phyloP scores from a whole-genome alignment of 2,888 invertebrate species.

The Tholera decimalis region DNA sequence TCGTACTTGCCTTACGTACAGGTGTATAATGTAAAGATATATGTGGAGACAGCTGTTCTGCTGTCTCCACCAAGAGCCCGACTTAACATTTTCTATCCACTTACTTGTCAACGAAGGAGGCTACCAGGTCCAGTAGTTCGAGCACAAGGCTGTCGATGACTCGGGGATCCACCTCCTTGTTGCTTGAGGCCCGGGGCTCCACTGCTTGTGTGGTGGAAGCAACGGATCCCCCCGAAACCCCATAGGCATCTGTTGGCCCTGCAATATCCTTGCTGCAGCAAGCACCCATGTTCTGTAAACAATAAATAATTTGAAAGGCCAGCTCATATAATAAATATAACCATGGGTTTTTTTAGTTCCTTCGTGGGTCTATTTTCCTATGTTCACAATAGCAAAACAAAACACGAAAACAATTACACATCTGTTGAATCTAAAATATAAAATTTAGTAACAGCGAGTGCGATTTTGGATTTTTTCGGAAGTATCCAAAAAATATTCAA shows the following conservation, averaged over 20 bases:
- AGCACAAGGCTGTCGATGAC: conserved; percentile 94
- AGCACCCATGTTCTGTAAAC: conserved; percentile 92
- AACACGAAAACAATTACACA: background rate
- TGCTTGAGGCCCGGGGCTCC: conserved; percentile 64
- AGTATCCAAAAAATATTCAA: conserved; percentile 1
- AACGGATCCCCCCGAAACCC: conserved; percentile 70
- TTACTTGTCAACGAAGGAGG: conserved; percentile 96
- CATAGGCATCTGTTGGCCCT: conserved; percentile 88
- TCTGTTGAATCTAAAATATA: background rate
- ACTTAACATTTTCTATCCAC: conserved; percentile 53
- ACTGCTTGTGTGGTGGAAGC: conserved; percentile 58
- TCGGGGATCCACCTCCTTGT: conserved; percentile 79
- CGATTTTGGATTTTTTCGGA: too few species aligned
- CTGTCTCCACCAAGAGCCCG: background rate
- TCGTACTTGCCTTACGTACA: background rate
- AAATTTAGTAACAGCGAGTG: too few species aligned
- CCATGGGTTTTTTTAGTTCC: background rate
- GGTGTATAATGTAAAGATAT: background rate
- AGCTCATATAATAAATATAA: background rate
- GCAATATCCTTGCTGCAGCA: conserved; percentile 94
- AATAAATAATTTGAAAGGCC: background rate
- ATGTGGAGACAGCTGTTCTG: too few species aligned
- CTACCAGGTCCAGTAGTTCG: conserved; percentile 95
- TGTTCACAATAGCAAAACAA: background rate
- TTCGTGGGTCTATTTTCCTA: background rate